Conservation (phyloP, 2,888 invertebrate species). For the Tipula vernalis region DNA sequence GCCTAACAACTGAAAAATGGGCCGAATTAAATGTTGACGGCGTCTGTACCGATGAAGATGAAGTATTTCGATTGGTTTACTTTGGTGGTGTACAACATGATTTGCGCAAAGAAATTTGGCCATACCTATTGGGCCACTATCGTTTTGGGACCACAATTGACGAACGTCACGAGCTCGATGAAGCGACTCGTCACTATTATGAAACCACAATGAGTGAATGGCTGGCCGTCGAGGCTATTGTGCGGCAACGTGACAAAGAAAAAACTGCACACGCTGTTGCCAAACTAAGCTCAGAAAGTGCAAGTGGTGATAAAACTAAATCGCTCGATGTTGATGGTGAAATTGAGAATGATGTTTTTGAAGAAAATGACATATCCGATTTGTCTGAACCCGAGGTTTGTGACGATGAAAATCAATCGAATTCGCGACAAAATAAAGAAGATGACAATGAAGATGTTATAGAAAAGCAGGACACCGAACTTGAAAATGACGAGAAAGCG, state of each 20-base stretch:
- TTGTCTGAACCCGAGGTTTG: constrained; percentile 38
- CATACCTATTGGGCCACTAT: constrained; percentile 77
- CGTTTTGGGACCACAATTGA: constrained; percentile 56
- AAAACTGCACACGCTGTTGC: constrained; percentile 75
- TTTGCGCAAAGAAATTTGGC: constrained; percentile 73
- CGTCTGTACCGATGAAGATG: constrained; percentile 47
- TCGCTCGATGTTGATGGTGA: constrained; percentile 42
- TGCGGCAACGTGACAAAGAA: constrained; percentile 68
- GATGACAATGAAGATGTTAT: constrained; percentile 23
- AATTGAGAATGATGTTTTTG: constrained; percentile 42
- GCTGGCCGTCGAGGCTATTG: constrained; percentile 89
- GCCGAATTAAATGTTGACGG: constrained; percentile 49
- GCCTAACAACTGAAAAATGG: constrained; percentile 71
- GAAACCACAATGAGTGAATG: constrained; percentile 92
- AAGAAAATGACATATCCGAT: constrained; percentile 41
- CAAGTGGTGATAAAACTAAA: constrained; percentile 42
- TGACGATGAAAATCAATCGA: constrained; percentile 24
- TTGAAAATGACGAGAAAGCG: constrained; percentile 27
- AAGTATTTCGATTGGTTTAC: constrained; percentile 73
- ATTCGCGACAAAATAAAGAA: not conserved
- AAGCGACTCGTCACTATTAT: constrained; percentile 58
- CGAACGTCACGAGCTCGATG: constrained; percentile 52
- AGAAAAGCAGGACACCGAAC: constrained; percentile 31
- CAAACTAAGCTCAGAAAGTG: constrained; percentile 67
- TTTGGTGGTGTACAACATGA: constrained; percentile 75